Evolutionary conservation across 1,140 invertebrate genomes (phyloP).

Genomic region (Neodiprion lecontei): DNA sequence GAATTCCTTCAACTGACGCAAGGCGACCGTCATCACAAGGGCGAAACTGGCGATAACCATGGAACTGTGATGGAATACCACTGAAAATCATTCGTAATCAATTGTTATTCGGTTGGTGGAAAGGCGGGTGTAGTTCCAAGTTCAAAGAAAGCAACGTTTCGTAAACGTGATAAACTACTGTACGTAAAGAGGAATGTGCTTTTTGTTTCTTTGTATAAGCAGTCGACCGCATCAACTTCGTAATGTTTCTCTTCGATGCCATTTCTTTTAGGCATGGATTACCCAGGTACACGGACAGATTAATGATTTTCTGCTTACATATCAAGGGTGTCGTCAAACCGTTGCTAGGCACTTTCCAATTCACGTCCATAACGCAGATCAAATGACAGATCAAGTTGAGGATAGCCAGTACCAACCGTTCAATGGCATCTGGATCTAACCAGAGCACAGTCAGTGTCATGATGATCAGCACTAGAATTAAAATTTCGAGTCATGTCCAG

Average conservation of each 20-base stretch:
- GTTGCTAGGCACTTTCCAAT: slow-evolving; percentile 53
- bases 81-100: slow-evolving; percentile 41
- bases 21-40: slow-evolving; percentile 54
- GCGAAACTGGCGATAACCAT: slow-evolving; percentile 52
- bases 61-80: slow-evolving; percentile 56
- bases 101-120: no score
- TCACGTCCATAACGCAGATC: slow-evolving; percentile 53
- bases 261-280: no score
- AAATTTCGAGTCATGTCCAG: background rate
- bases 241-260: no score
- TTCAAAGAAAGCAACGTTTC: no score
- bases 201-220: no score
- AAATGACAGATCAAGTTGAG: slow-evolving; percentile 59
- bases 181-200: no score
- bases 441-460: slow-evolving; percentile 59
- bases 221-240: no score
- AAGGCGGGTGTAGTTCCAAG: no score
- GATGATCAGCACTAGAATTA: slow-evolving; percentile 52
- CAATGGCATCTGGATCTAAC: slow-evolving; percentile 53
- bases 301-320: slow-evolving; percentile 35
- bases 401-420: slow-evolving; percentile 55
- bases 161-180: no score
- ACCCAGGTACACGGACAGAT: no score
- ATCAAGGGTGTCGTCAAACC: slow-evolving; percentile 46
- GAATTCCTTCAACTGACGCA: slow-evolving; percentile 39